Base-by-base conservation (phyloP, 2,888 invertebrate genomes). In the Ochlodes sylvanus region DNA sequence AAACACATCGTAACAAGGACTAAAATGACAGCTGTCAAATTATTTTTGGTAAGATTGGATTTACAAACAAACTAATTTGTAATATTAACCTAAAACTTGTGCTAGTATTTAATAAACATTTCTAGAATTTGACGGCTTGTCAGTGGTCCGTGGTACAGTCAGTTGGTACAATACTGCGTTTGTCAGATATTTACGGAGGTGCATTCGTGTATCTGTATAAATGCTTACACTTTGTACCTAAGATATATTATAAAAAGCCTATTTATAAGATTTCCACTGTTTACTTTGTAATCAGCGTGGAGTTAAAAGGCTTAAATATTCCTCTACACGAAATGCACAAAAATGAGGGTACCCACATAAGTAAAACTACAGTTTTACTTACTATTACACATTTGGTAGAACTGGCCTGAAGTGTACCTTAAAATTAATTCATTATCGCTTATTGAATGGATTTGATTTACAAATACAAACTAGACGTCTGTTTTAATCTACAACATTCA, bases 201-300 rank as follows among this genome's bases (percentile, higher is more conserved):
- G 67, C 67, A 71, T 71, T 76, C 72, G 70, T 62, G 69, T 47
- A 56, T 12, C 4, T 32, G 66, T 69, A 76, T 81, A 87, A 87
- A 87, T 87, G 87, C 85, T 77, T 69, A 74, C 73, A 78, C 73
- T 88, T 88, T 88, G 88, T 88, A 88, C 88, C 68, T 70, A 82
- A 73, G 74, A 76, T 73, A 72, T 72, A 42, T 17, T 38, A 38
- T 38, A 38, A 38, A 38, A 12, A 12, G 60, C 41, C 44, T 58
- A 52, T 52, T 27, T 66, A 32, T 42, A 56, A 57, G 15, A 32
- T 41, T 17, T 21, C 10, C 42, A 55, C 27, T 15, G 38, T 9
- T 12, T 38, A 27, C 12, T 2, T 38, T 38, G 10, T 12, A 38
- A 38, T 38, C 38, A 12, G 38, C 38, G 10, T 10, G 10, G 10